A percentile compares a stretch with the other conserved stretches of the same genome.
phyloP scores from a whole-genome alignment of 2,113 vertebrate species.

The Lanius collurio region DNA sequence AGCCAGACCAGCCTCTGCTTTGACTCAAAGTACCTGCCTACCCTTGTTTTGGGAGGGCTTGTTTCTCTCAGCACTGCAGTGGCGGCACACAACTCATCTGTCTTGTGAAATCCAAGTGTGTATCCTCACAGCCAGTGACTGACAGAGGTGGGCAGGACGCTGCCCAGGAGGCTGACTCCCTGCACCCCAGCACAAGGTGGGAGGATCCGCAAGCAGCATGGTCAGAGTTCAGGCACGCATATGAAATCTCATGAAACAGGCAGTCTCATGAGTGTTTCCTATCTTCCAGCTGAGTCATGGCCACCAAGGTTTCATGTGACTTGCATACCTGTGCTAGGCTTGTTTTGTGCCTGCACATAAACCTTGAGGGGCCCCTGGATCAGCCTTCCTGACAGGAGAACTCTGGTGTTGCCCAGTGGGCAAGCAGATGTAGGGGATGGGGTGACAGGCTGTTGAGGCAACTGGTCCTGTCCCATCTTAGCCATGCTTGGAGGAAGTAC shows the following conservation, averaged over 20 bases:
- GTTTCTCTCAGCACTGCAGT: fast-evolving
- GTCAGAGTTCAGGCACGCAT: not conserved
- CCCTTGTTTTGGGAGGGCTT: not conserved
- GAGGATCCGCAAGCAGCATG: fast-evolving
- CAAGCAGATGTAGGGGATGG: not conserved
- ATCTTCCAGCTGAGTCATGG: not conserved
- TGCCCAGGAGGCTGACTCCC: not conserved
- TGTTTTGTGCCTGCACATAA: not conserved
- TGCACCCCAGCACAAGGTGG: not conserved
- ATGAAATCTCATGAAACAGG: not conserved
- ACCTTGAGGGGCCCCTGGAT: not conserved
- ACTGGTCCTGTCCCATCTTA: not conserved
- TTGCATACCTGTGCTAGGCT: not conserved
- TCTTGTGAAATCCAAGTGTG: not conserved
- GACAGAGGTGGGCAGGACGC: not conserved
- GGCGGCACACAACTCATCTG: not conserved
- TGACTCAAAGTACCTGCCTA: not conserved
- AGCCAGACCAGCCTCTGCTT: not conserved
- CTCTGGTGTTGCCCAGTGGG: not conserved
- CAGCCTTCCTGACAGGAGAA: not conserved
- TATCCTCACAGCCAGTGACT: not conserved
- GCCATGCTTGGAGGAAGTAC: not conserved
- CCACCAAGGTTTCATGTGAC: not conserved
- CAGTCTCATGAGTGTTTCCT: fast-evolving
- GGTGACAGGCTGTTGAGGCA: not conserved